Conservation (phyloP, 2,113 vertebrate genomes). For the Arothron firmamentum region DNA sequence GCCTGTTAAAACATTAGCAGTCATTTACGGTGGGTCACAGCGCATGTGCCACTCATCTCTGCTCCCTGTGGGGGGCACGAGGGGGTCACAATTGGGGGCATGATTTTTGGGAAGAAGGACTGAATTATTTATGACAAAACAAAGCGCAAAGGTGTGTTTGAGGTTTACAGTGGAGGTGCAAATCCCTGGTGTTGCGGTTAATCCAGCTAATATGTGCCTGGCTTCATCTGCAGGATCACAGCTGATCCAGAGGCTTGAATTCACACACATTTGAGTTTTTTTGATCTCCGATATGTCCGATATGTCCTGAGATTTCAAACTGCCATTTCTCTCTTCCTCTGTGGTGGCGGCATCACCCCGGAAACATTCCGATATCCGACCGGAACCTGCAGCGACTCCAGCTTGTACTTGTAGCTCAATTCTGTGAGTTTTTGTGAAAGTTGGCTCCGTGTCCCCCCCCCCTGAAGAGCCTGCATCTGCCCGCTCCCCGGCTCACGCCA, state of each 20-base stretch:
- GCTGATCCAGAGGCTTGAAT: background rate
- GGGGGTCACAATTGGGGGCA: background rate
- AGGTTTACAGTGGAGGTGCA: background rate
- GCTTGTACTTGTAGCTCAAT: too few species aligned
- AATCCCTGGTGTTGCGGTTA: background rate
- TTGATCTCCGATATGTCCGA: too few species aligned
- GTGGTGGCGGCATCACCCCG: too few species aligned
- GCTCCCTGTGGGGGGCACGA: constrained; percentile 15
- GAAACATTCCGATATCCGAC: too few species aligned
- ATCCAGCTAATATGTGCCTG: background rate
- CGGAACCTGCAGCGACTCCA: too few species aligned
- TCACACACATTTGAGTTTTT: too few species aligned
- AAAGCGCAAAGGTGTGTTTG: background rate
- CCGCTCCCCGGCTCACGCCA: background rate
- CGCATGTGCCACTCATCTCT: constrained; percentile 67
- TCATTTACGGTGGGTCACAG: constrained; percentile 95
- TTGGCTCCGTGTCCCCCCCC: background rate
- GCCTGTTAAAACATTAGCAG: constrained; percentile 99
- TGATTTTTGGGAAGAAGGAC: constrained; percentile 18
- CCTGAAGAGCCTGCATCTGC: background rate
- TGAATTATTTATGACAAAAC: background rate
- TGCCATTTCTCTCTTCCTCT: too few species aligned
- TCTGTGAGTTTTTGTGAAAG: background rate
- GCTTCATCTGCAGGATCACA: background rate
- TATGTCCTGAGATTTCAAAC: too few species aligned